Percentiles rank a stretch among this genome's conserved stretches.
Conservation (phyloP, 2,888 invertebrate genomes). For the Axea sp. region DNA sequence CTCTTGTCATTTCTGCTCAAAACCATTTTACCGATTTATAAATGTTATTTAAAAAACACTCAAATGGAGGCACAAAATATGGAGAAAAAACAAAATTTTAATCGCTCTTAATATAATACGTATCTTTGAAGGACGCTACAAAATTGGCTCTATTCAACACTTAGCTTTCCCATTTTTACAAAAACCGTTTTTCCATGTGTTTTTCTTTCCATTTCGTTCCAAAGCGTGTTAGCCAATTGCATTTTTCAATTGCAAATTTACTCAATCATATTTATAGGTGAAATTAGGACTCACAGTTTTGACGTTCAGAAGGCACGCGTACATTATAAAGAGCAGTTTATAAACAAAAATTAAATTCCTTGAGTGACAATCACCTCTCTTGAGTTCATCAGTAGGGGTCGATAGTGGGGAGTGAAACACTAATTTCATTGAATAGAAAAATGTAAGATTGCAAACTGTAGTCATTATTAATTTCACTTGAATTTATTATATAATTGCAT, state of each 20-base stretch:
- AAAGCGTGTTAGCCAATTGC: neutral
- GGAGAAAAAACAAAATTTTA: neutral
- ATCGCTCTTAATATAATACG: neutral
- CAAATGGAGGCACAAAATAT: neutral
- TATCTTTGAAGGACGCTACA: constrained; percentile 13
- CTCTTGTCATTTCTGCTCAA: constrained; percentile 77
- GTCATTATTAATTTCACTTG: too few species aligned
- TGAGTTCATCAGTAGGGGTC: constrained; percentile 5
- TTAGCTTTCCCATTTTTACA: constrained; percentile 36
- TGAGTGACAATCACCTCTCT: constrained; percentile 39
- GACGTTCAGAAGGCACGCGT: constrained; percentile 27
- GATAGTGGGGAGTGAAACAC: constrained; percentile 11
- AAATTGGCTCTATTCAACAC: constrained; percentile 10
- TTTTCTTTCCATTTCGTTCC: constrained; percentile 6
- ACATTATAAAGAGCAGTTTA: constrained; percentile 27
- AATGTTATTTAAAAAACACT: neutral
- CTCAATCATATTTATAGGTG: neutral
- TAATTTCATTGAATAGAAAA: constrained; percentile 26
- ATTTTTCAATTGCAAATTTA: neutral
- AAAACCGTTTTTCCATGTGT: constrained; percentile 10
- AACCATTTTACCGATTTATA: constrained; percentile 72
- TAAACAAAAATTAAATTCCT: constrained; percentile 54
- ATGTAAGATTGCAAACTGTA: neutral
- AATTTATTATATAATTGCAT: too few species aligned
- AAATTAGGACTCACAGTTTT: neutral